Conservation (phyloP, 1,140 invertebrate species). For the Drosophila grimshawi region DNA sequence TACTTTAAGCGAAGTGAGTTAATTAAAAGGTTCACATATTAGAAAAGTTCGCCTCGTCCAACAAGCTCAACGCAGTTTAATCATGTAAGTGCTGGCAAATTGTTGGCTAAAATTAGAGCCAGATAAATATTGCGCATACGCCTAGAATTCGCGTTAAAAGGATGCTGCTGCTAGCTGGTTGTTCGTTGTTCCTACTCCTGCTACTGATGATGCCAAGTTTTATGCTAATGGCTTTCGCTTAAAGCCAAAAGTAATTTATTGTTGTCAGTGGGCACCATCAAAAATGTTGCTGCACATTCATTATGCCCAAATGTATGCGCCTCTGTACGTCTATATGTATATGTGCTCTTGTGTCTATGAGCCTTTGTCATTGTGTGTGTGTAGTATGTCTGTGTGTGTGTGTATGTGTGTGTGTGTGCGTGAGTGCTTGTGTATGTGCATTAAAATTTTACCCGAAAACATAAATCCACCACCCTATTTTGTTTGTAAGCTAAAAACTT, state of each 20-base stretch:
- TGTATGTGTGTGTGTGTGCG: neutral
- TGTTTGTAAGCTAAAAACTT: conserved; percentile 62
- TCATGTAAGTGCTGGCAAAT: conserved; percentile 82
- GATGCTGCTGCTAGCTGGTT: conserved; percentile 39
- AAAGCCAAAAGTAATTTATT: conserved; percentile 84
- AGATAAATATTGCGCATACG: conserved; percentile 81
- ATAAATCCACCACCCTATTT: conserved; percentile 43
- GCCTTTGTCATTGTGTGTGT: neutral
- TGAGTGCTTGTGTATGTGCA: conserved; percentile 47
- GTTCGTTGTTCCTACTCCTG: conserved; percentile 40
- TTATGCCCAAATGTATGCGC: conserved; percentile 66
- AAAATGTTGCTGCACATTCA: conserved; percentile 83
- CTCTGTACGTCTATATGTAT: conserved; percentile 6
- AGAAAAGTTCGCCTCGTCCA: conserved; percentile 63
- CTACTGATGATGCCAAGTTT: conserved; percentile 75
- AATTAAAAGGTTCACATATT: conserved; percentile 79
- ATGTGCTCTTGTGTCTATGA: conserved; percentile 10
- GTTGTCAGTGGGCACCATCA: conserved; percentile 81
- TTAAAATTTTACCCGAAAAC: conserved; percentile 72
- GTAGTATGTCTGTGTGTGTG: neutral
- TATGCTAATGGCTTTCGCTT: conserved; percentile 83
- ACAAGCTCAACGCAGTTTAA: conserved; percentile 64
- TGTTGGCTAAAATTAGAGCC: conserved; percentile 81
- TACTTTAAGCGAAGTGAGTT: conserved; percentile 57
- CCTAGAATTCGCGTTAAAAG: conserved; percentile 70